Evolutionary conservation across 2,888 invertebrate species (phyloP), one percentile per base, ranked within the genome.

Genomic region (Pristionchus mayeri): DNA sequence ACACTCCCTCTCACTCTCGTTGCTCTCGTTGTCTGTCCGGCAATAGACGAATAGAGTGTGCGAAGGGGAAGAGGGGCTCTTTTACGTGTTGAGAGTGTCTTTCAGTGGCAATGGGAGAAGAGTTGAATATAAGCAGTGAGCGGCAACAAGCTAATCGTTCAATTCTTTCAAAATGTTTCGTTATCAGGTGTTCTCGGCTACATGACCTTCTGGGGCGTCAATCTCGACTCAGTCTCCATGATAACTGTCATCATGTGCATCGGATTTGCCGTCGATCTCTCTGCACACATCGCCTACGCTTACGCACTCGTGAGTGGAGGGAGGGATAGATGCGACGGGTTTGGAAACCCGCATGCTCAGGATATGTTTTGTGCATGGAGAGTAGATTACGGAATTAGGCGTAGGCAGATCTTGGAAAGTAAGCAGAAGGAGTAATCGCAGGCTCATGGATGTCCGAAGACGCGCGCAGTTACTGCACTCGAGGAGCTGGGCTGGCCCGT

Each of bases 201-300:
- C 86, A 92, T 92, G 92, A 88, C 92, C 0, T 87, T 88, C 54
- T 92, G 92, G 92, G 91, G 91, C n/a, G 92, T 98, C 11, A 97
- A 97, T 92, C 94, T 98, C 81, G 93, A 93, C 82, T 89, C 90
- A 0, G 97, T 98, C 90, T 97, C 97, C 0, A 97, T 98, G 97
- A 97, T 97, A 87, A 97, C 97, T 13, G 89, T 98, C 80, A 97
- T 98, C 89, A 97, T 98, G 97, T 97, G 97, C 93, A 97, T 97
- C 86, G 98, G 97, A 82, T 97, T 97, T 94, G 97, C 97, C 11
- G 97, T 97, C 30, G 92, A 92, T 86, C 87, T 92, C 40, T 92
- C 92, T 6, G 89, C 90, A 18, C 90, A 89, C 52, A 90, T 89
- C 52, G 88, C 90, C 0, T 90, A 90, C 50, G 90, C 90, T 0